Evolutionary conservation across 2,888 invertebrate genomes (phyloP), one percentile per base, ranked within the genome.

Genomic region (Tenthredo scrophulariae): DNA sequence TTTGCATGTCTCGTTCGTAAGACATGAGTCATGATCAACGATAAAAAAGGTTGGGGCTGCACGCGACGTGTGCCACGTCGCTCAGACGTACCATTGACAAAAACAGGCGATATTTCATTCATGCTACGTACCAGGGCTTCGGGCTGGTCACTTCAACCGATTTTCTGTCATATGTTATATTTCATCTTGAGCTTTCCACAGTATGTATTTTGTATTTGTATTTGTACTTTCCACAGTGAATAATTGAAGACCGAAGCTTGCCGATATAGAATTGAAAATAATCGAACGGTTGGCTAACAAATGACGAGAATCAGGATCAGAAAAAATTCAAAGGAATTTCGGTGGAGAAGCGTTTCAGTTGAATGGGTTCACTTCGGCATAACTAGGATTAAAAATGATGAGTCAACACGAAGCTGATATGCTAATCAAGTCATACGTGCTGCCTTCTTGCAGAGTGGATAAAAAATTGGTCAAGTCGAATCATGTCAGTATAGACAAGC

Each of bases 401-500:
- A 80, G 70, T 54, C 82, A 58, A 26, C 72, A 72, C 75, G 85
- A 74, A 37, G 58, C 58, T n/a, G 65, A 83, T 46, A 75, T 80
- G 43, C 6, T 75, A 43, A 84, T 84, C 9, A 54, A 84, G 13
- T 84, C 83, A 0, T 75, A 58, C 29, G 75, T 29, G 15, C 26
- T 74, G n/a, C 43, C 84, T 10, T n/a, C 74, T n/a, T 33, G 15
- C 18, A 84, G 43, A 50, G 15, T 40, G 7, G 18, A n/a, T 74
- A 77, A 83, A 72, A 85, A 86, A 79, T 67, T 84, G 18, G 37
- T 46, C 46, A 54, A 83, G 33, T 84, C 33, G 10, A 84, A 74
- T 37, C 26, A 50, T 54, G 70, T n/a, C 54, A n/a, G 77, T 4
- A 85, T 86, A 26, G 87, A 84, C 83, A 91, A 88, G 86, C 84